A percentile compares a stretch with the other conserved stretches of the same genome.
Conservation (phyloP, 2,888 invertebrate species). For the Yponomeuta sedellus region DNA sequence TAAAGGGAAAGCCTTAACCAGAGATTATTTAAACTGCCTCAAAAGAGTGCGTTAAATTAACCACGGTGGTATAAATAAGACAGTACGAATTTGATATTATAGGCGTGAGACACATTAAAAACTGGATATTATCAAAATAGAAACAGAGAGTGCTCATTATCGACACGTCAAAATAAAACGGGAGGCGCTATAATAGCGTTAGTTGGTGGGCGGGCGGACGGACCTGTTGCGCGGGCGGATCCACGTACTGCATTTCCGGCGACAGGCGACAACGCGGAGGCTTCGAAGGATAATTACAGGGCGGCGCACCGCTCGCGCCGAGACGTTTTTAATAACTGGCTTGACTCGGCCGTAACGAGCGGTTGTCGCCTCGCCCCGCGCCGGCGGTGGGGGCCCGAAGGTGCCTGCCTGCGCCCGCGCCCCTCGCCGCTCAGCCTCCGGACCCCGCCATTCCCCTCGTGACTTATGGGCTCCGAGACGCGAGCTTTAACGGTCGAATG, state of each 20-base stretch:
- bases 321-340: slow-evolving; percentile 79
- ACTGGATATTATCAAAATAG: not conserved
- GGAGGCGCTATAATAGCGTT: not conserved
- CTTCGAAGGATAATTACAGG: slow-evolving; percentile 74
- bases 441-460: slow-evolving; percentile 59
- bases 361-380: slow-evolving; percentile 69
- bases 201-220: slow-evolving; percentile 33
- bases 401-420: slow-evolving; percentile 43
- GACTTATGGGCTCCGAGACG: slow-evolving; percentile 55
- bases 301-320: slow-evolving; percentile 75
- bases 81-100: too few relatives aligned
- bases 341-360: slow-evolving; percentile 75
- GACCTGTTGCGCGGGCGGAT: slow-evolving; percentile 72
- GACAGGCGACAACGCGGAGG: slow-evolving; percentile 65
- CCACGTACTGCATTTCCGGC: slow-evolving; percentile 73
- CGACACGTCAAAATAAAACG: not conserved
- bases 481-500: not conserved
- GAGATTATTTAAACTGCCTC: too few relatives aligned
- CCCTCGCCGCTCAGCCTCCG: slow-evolving; percentile 49
- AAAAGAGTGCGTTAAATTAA: too few relatives aligned
- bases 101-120: not conserved
- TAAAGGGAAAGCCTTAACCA: too few relatives aligned
- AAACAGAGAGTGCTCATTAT: not conserved
- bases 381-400: slow-evolving; percentile 35
- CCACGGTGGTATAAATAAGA: too few relatives aligned